These are phyloP conservation scores for Gopherus evgoodei DNA, from an alignment of 2,113 vertebrate genomes.

Conservation along the genomic window DNA sequence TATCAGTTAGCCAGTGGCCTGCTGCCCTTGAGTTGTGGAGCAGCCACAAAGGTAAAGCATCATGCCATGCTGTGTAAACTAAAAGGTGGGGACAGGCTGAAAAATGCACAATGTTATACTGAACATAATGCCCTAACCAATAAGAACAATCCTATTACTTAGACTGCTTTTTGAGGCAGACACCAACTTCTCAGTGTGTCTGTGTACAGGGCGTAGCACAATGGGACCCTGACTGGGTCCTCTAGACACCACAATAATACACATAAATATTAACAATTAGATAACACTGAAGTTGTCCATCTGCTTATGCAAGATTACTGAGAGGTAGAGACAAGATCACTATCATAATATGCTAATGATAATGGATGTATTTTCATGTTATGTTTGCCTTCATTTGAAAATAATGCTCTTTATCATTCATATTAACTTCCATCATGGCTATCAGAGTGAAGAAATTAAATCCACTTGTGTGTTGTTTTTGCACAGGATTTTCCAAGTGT, in stretches of 20 bases:
- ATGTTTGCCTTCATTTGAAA: constrained; percentile 4
- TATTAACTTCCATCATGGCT: background rate
- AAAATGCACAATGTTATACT: background rate
- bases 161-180: background rate
- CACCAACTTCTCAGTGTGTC: background rate
- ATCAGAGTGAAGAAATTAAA: background rate
- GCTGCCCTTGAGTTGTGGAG: background rate
- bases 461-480: constrained; percentile 14
- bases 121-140: background rate
- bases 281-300: background rate
- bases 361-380: background rate
- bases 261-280: background rate
- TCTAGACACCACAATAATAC: background rate
- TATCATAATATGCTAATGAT: rapidly evolving
- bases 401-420: background rate
- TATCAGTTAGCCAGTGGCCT: background rate
- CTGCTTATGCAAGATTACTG: background rate
- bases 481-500: constrained; percentile 92
- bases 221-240: background rate
- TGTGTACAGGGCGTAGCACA: background rate
- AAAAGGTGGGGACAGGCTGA: background rate
- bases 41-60: background rate
- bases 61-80: background rate
- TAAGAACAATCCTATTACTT: background rate
- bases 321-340: background rate